Evolutionary conservation across 2,113 vertebrate species (phyloP).

Genomic region (Polyodon spathula): DNA sequence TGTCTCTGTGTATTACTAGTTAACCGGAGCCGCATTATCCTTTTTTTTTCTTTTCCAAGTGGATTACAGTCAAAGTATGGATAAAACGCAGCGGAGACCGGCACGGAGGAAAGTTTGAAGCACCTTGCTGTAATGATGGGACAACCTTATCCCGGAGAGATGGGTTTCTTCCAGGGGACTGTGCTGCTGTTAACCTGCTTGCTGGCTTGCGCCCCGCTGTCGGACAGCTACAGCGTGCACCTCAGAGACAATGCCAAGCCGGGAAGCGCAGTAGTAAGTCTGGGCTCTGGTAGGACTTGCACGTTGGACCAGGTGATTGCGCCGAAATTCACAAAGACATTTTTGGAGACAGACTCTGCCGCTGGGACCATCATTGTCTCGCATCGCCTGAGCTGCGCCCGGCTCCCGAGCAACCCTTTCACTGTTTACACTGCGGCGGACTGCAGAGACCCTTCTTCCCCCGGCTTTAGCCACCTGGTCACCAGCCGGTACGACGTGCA

Average conservation of each 20-base stretch:
- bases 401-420: slow-evolving; percentile 50
- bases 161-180: slow-evolving; percentile 42
- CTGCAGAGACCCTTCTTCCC: slow-evolving; percentile 33
- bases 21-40: no score
- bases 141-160: slow-evolving; percentile 32
- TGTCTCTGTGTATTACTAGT: no score
- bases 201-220: slow-evolving; percentile 30
- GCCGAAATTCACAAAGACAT: slow-evolving; percentile 40
- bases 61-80: slow-evolving; percentile 45
- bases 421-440: slow-evolving; percentile 45
- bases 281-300: slow-evolving; percentile 39
- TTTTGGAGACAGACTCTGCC: slow-evolving; percentile 36
- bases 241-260: slow-evolving; percentile 40
- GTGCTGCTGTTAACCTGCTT: slow-evolving; percentile 42
- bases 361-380: slow-evolving; percentile 42
- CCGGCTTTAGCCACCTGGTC: slow-evolving; percentile 45
- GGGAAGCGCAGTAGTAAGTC: slow-evolving; percentile 35
- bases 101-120: slow-evolving; percentile 50
- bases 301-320: slow-evolving; percentile 52
- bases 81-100: slow-evolving; percentile 41
- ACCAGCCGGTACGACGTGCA: slow-evolving; percentile 51
- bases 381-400: slow-evolving; percentile 34
- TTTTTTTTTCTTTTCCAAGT: slow-evolving; percentile 12
- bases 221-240: slow-evolving; percentile 41
- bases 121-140: slow-evolving; percentile 15